Evolutionary conservation across 2,797 vertebrate species (phyloP).

Genomic region (Anguilla marmorata): DNA sequence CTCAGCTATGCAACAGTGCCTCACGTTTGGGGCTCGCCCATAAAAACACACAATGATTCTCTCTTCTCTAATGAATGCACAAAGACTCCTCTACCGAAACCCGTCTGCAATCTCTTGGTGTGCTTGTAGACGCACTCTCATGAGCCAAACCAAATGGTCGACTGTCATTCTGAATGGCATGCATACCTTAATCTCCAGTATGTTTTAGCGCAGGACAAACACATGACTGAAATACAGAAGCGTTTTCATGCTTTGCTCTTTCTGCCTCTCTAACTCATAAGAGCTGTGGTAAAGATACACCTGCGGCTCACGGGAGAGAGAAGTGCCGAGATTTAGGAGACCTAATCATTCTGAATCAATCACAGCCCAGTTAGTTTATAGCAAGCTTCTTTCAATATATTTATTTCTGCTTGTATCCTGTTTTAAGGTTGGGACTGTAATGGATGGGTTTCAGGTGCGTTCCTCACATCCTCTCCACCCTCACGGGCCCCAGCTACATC

Average conservation of each 20-base stretch:
- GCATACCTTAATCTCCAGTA: slow-evolving; percentile 11
- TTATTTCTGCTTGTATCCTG: slow-evolving; percentile 5
- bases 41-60: slow-evolving; percentile 32
- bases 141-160: background rate
- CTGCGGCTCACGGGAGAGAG: background rate
- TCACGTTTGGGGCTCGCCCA: slow-evolving; percentile 22
- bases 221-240: background rate
- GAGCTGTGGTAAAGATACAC: background rate
- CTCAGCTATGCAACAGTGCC: slow-evolving; percentile 17
- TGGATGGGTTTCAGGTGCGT: slow-evolving; percentile 8
- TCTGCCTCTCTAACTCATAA: background rate
- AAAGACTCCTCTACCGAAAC: slow-evolving; percentile 23
- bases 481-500: background rate
- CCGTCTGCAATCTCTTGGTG: background rate
- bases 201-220: background rate
- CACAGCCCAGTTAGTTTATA: background rate
- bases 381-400: background rate
- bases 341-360: background rate
- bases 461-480: slow-evolving; percentile 2
- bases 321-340: background rate
- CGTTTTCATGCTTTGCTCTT: background rate
- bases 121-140: slow-evolving; percentile 7
- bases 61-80: slow-evolving; percentile 31
- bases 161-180: background rate
- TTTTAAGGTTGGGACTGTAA: background rate